Percentiles rank a stretch among this genome's conserved stretches.
Conservation (phyloP, 2,797 vertebrate genomes). For the Anas flavirostris region DNA sequence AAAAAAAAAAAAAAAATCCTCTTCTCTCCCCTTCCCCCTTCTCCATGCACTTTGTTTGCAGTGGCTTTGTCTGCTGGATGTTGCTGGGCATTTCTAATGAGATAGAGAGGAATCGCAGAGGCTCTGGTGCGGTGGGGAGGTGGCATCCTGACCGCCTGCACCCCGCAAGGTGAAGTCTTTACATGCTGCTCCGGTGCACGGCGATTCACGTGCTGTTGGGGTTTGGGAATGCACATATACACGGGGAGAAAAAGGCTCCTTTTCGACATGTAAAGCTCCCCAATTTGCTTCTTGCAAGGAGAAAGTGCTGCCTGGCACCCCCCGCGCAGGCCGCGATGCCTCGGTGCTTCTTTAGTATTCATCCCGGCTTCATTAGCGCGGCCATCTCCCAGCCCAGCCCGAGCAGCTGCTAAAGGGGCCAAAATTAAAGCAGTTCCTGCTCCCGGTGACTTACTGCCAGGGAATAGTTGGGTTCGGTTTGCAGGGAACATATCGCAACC, state of each 20-base stretch:
- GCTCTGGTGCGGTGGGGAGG: neutral
- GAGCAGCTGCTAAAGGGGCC: conserved; percentile 69
- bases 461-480: conserved; percentile 64
- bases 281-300: conserved; percentile 37
- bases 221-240: neutral
- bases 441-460: conserved; percentile 65
- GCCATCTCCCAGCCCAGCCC: conserved; percentile 66
- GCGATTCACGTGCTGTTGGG: neutral
- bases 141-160: conserved; percentile 22
- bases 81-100: conserved; percentile 85
- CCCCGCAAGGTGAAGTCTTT: conserved; percentile 41
- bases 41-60: conserved; percentile 87
- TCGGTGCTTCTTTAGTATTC: conserved; percentile 63
- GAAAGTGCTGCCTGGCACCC: conserved; percentile 16
- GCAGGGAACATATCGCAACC: conserved; percentile 36
- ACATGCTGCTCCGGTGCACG: conserved; percentile 65
- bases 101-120: conserved; percentile 74
- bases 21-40: conserved; percentile 74
- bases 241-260: neutral
- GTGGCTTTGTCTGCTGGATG: conserved; percentile 86
- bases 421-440: conserved; percentile 71
- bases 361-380: conserved; percentile 42
- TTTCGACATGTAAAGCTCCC: neutral
- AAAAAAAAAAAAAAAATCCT: neutral
- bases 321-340: conserved; percentile 33